Evolutionary conservation across 2,797 vertebrate species (phyloP), one percentile per base, ranked within the genome.

Genomic region (Parotocinclus haroldoi): DNA sequence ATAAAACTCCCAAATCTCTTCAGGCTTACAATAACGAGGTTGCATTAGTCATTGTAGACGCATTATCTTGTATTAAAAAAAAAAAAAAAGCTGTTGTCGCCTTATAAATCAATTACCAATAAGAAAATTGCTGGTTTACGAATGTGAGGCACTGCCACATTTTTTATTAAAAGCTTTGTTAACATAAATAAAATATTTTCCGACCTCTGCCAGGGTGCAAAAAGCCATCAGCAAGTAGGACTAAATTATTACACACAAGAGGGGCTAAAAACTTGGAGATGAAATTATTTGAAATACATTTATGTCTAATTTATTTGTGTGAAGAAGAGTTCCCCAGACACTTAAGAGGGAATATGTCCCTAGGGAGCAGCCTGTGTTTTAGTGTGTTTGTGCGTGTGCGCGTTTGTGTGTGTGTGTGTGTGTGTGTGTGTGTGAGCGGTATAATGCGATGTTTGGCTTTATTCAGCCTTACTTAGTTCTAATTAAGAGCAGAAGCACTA

Each of bases 261-360:
- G 81, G 76, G 78, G 77, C 46, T 54, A 77, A 85, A 84, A 84
- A 76, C 83, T 82, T 80, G 78, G 76, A 80, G 71, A 85, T 80
- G 85, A 71, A 71, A 61, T 63, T n/a, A 61, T 89, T 91, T 89
- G 84, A 83, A 83, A 78, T 84, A 80, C 87, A 89, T 84, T 86
- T 87, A 84, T 81, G 85, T 84, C 84, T 91, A 88, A 90, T 91
- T 89, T 91, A 90, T 91, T 90, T 84, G 17, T 87, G 81, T 89
- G 88, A 91, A 89, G 85, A 87, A 89, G 85, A 86, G 87, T 86
- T 89, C 63, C 63, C 63, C 63, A 66, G 63, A 49, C 53, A 38
- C 55, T 50, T 46, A 38, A 57, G 46, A 38, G 46, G 51, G 84
- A 82, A 81, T 79, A 79, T 74, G 71, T 87, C 86, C 88, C 86